Conservation (phyloP, 2,888 invertebrate species). For the Abrostola triplasia region DNA sequence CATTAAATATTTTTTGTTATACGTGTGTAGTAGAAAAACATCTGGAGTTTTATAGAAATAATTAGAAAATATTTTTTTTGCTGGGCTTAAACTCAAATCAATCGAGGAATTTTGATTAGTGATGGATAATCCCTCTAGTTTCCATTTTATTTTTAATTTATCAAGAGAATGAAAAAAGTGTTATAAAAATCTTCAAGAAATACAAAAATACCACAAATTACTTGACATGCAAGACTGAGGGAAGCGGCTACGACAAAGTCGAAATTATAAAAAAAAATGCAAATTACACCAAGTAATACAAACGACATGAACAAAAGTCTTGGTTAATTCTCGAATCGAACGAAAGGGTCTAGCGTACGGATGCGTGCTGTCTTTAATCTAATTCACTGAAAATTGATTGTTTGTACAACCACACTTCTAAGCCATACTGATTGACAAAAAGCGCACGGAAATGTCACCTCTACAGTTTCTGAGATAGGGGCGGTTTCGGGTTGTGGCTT, state of each 20-base stretch:
- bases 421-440: slow-evolving; percentile 15
- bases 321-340: slow-evolving; percentile 18
- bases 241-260: neutral
- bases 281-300: slow-evolving; percentile 24
- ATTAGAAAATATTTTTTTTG: too few relatives aligned
- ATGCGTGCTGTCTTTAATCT: slow-evolving; percentile 39
- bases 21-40: too few relatives aligned
- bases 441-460: slow-evolving; percentile 5
- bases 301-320: slow-evolving; percentile 17
- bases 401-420: slow-evolving; percentile 30
- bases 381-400: slow-evolving; percentile 49
- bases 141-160: too few relatives aligned
- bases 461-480: accelerated
- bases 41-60: too few relatives aligned
- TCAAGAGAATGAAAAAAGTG: too few relatives aligned
- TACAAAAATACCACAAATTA: too few relatives aligned
- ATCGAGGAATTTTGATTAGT: too few relatives aligned
- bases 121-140: too few relatives aligned
- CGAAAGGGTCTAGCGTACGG: slow-evolving; percentile 10
- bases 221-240: too few relatives aligned
- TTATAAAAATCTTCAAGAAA: too few relatives aligned
- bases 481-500: slow-evolving; percentile 8
- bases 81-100: too few relatives aligned
- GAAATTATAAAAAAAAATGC: slow-evolving; percentile 7
- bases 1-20: too few relatives aligned